Evolutionary conservation across 2,113 vertebrate genomes (phyloP).

Genomic region (Myrmophylax atrothorax): DNA sequence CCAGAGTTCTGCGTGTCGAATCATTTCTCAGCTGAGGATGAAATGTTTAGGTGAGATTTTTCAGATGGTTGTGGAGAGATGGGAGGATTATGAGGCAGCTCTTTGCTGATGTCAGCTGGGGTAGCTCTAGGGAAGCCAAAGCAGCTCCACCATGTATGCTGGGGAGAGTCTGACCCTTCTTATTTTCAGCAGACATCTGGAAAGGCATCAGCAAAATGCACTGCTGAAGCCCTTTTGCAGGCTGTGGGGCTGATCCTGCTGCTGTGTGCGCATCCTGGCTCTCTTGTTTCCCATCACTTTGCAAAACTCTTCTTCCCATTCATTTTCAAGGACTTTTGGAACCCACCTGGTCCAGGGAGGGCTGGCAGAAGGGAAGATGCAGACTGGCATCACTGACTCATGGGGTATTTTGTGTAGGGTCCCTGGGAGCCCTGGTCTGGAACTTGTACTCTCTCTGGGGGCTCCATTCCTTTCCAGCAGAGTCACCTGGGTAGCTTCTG

Average conservation of each 20-base stretch:
- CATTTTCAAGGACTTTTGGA: background rate
- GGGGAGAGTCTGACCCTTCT: background rate
- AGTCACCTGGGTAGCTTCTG: background rate
- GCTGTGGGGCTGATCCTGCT: background rate
- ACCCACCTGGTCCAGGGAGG: background rate
- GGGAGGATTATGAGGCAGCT: background rate
- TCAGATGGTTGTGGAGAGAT: background rate
- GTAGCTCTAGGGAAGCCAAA: background rate
- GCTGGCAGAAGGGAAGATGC: background rate
- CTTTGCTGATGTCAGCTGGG: background rate
- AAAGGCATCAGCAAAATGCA: background rate
- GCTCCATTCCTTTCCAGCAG: background rate
- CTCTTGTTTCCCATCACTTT: background rate
- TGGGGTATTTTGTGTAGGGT: fast-evolving
- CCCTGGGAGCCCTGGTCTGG: background rate
- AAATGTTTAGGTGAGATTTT: slow-evolving; percentile 8
- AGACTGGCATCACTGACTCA: background rate
- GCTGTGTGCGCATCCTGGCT: background rate
- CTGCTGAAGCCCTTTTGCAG: background rate
- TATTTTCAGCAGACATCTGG: background rate
- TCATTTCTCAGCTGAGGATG: background rate
- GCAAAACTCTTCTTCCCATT: background rate
- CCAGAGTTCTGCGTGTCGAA: background rate
- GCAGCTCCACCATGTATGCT: fast-evolving
- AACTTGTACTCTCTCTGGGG: background rate